Base-by-base conservation (phyloP, 2,888 invertebrate genomes). In the Catonia carolina region DNA sequence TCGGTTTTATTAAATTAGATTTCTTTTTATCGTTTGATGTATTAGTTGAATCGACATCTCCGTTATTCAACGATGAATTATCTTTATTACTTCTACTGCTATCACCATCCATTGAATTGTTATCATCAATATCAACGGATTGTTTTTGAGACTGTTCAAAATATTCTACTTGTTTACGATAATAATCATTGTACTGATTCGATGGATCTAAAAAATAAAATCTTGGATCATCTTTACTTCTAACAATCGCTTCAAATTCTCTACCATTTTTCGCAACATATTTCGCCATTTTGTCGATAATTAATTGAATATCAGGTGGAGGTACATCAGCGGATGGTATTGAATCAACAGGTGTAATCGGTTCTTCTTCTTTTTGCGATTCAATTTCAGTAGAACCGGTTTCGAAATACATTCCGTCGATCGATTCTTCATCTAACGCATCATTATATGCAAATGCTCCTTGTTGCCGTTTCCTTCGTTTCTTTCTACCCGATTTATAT, bases 201-300 rank as follows among this genome's bases (percentile, higher is more conserved):
- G 76, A 78, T 0, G 85, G 76, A 60, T 90, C 81, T 1, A 98
- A 74, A 71, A 98, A 98, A 20, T 84, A 84, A 72, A 98, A 96
- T 31, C 95, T 76, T 0, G 86, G 82, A 70, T 96, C 95, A 53
- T 68, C 85, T 69, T 89, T 91, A 2, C 83, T 82, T 65, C 84
- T 84, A 8, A 92, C 86, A 22, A 91, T 88, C 33, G 86, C 83
- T 66, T 98, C 97, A 70, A 98, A 97, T 67, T 91, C 89, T 55
- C 85, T 82, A 0, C 98, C 99, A 73, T 97, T 97, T 66, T 93
- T 91, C 1, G 92, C 89, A 0, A 99, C 97, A 72, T 97, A 97
- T 62, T 86, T 84, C 1, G 98, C 97, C 84, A 98, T 95, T 73
- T 96, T 95, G 72, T 96, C 94, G 57, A 99, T 89, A 7, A 98